Evolutionary conservation across 2,888 invertebrate genomes (phyloP), one percentile per base, ranked within the genome.

Genomic region (Capitulum mitella): DNA sequence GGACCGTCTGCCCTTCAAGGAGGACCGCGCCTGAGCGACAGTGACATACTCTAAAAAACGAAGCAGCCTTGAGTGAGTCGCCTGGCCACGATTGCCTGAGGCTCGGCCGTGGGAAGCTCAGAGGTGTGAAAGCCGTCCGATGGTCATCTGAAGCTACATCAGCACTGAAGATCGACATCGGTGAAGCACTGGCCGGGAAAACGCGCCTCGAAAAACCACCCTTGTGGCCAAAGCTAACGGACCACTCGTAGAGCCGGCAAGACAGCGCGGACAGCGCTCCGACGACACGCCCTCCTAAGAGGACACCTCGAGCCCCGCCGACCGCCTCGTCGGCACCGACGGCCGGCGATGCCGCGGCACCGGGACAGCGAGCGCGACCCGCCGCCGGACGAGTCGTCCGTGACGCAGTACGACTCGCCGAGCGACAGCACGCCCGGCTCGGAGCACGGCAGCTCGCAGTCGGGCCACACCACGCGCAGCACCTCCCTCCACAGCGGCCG

Each of bases 361-460:
- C 70, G 26, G 26, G 37, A 70, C 37, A 22, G 14, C 19, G 26
- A 22, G 37, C 40, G 12, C 26, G 40, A 70, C 19, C 37, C 26
- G 26, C 70, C 70, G 1, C 26, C 37, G 1, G 70, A 70, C 6
- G 70, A 70, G n/a, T 70, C 70, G 1, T 70, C 70, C 0, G 70
- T 70, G 8, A 70, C 70, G 10, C 70, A 70, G 70, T 70, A 70
- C 70, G 70, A 70, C 70, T 70, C 70, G 5, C 70, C 70, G 40
- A 70, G 70, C 40, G 70, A 70, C 70, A 26, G 26, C 26, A 64
- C 64, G 34, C 70, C 37, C 19, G 19, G 64, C 64, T 37, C 37
- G 40, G 70, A 37, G 22, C 70, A 6, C 6, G 58, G 26, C 70
- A 70, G 70, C 70, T 70, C 70, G 22, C 70, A 40, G 26, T 70